phyloP scores from a whole-genome alignment of 2,797 vertebrate species.

The Ambastaia sidthimunki region DNA sequence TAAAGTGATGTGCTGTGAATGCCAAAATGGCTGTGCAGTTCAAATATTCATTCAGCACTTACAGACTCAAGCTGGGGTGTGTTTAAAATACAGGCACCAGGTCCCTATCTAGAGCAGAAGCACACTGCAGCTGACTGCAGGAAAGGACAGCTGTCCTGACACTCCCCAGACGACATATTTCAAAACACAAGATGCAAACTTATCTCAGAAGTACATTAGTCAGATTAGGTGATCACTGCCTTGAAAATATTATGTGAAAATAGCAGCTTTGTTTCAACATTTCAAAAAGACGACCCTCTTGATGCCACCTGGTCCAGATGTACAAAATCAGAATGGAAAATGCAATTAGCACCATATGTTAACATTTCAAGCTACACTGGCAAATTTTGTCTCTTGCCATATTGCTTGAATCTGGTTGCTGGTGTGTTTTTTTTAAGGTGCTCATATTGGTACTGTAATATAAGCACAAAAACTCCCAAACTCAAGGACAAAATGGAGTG shows the following conservation, averaged over 20 bases:
- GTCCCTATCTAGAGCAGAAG: slow-evolving; percentile 15
- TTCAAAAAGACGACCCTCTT: slow-evolving; percentile 12
- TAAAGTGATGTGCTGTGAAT: slow-evolving; percentile 12
- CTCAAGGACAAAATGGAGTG: not conserved
- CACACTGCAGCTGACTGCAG: slow-evolving; percentile 45
- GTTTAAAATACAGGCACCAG: slow-evolving; percentile 29
- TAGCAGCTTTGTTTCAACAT: slow-evolving; percentile 19
- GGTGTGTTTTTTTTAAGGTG: not conserved
- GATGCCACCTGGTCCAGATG: slow-evolving; percentile 33
- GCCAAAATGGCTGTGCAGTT: slow-evolving; percentile 16
- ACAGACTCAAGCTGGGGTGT: not conserved
- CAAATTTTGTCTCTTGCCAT: not conserved
- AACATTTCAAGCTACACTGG: slow-evolving; percentile 3
- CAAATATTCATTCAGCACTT: slow-evolving; percentile 38
- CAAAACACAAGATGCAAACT: not conserved
- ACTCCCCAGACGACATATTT: slow-evolving; percentile 13
- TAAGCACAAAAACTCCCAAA: not conserved
- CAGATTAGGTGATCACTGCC: not conserved
- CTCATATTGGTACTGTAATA: not conserved
- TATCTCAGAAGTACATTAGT: not conserved
- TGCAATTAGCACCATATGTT: slow-evolving; percentile 24
- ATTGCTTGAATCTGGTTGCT: not conserved
- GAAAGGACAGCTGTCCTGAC: slow-evolving; percentile 13
- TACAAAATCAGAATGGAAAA: slow-evolving; percentile 5
- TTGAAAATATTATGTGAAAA: slow-evolving; percentile 1